phyloP scores from a whole-genome alignment of 1,140 invertebrate species.

The Drosophila equinoxialis region DNA sequence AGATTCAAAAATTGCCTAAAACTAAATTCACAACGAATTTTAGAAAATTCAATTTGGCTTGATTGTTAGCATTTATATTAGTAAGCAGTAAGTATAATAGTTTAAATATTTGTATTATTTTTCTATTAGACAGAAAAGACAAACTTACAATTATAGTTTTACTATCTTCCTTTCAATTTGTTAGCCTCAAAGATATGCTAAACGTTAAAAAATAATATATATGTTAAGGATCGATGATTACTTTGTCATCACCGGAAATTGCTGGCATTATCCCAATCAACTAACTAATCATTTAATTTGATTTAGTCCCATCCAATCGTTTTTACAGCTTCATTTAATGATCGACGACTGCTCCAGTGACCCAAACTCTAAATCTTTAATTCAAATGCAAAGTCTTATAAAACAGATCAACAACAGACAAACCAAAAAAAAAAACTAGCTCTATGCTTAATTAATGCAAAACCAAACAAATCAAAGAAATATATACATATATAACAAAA shows the following conservation, averaged over 20 bases:
- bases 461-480: constrained; percentile 62
- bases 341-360: constrained; percentile 57
- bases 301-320: constrained; percentile 22
- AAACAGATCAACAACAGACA: constrained; percentile 29
- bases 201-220: no score
- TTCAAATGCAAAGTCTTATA: constrained; percentile 23
- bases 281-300: constrained; percentile 20
- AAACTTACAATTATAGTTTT: no score
- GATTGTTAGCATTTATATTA: no score
- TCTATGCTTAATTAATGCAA: constrained; percentile 70
- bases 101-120: no score
- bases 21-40: no score
- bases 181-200: background rate
- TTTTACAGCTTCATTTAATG: constrained; percentile 40
- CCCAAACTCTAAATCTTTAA: constrained; percentile 30
- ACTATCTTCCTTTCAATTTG: no score
- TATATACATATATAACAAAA: constrained; percentile 4
- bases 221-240: background rate
- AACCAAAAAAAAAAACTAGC: constrained; percentile 42
- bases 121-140: no score
- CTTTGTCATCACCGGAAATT: constrained; percentile 19
- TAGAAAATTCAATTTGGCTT: no score
- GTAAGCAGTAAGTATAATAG: no score
- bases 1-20: no score
- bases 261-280: background rate